phyloP scores from a whole-genome alignment of 2,888 invertebrate genomes.

The Tenthredo scrophulariae region DNA sequence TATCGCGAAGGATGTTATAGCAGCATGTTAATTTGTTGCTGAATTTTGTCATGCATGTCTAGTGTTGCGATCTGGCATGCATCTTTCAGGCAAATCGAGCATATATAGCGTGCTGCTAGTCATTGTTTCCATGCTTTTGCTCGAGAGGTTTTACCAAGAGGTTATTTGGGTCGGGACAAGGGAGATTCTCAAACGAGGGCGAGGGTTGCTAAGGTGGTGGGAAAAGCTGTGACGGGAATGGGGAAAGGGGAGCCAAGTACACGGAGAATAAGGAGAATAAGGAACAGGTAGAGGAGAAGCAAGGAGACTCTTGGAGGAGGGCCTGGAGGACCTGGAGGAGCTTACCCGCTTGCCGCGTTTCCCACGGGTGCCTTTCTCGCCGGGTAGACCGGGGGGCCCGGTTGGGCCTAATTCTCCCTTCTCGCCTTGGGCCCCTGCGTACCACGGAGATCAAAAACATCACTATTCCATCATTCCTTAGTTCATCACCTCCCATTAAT shows the following conservation, averaged over 20 bases:
- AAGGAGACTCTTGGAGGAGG: constrained; percentile 36
- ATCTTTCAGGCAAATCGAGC: constrained; percentile 9
- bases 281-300: constrained; percentile 25
- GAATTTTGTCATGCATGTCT: constrained; percentile 18
- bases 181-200: constrained; percentile 1
- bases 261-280: constrained; percentile 7
- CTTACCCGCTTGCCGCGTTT: constrained; percentile 96
- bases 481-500: constrained; percentile 51
- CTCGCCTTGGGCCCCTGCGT: constrained; percentile 84
- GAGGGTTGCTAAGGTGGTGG: constrained; percentile 33
- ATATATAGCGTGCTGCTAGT: background rate
- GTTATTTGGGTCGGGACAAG: constrained; percentile 18
- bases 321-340: constrained; percentile 75
- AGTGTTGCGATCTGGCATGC: constrained; percentile 10
- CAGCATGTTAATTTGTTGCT: background rate
- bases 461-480: constrained; percentile 56
- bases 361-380: constrained; percentile 94
- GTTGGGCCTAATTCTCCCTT: constrained; percentile 89
- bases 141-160: constrained; percentile 37
- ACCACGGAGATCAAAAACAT: constrained; percentile 68
- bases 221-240: background rate
- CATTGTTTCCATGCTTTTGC: constrained; percentile 36
- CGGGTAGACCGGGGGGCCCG: constrained; percentile 88
- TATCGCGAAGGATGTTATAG: background rate
- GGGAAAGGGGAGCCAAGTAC: constrained; percentile 17